Base-by-base conservation (phyloP, 2,888 invertebrate species). In the Slavum lentiscoides region DNA sequence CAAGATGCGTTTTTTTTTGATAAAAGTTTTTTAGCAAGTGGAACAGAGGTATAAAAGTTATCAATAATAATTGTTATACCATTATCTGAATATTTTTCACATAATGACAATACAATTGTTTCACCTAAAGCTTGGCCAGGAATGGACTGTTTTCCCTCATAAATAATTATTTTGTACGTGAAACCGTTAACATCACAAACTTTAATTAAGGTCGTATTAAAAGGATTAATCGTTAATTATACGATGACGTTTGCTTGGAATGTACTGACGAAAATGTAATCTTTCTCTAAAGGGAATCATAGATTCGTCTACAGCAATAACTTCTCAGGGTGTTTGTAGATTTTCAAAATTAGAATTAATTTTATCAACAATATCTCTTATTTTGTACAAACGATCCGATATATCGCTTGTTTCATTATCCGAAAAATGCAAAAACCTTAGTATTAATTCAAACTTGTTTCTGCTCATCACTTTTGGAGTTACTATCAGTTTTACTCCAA, bases 231-330 rank as follows among this genome's bases (percentile, higher is more conserved):
- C 43, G 9, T 43, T n/a, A n/a, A n/a, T n/a, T n/a, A 43, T 43
- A 9, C 6, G 9, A n/a, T 43, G 43, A 9, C 43, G 9, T 43
- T 43, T 43, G 43, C 43, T 84, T 81, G 85, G 84, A 58, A 85
- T 85, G 80, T 85, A 86, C 81, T 86, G 85, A 0, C 84, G 84
- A 81, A 86, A 85, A 30, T 67, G 30, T 7, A 86, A 82, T 68
- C 85, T 81, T 15, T 85, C 85, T 58, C 85, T 82, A 84, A 84
- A 86, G 37, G 85, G 85, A 43, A 86, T 83, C 84, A 86, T 85
- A 59, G 84, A 83, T 83, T 86, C 85, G 82, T 86, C 85, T 49
- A 86, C 84, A n/a, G 84, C 83, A 5, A 85, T 30, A 15, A 81
- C 81, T 83, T 85, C 84, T 37, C 84, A 85, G 1, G 85, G 85